Conservation (phyloP, 2,888 invertebrate genomes). For the Sphaerophoria rueppellii region DNA sequence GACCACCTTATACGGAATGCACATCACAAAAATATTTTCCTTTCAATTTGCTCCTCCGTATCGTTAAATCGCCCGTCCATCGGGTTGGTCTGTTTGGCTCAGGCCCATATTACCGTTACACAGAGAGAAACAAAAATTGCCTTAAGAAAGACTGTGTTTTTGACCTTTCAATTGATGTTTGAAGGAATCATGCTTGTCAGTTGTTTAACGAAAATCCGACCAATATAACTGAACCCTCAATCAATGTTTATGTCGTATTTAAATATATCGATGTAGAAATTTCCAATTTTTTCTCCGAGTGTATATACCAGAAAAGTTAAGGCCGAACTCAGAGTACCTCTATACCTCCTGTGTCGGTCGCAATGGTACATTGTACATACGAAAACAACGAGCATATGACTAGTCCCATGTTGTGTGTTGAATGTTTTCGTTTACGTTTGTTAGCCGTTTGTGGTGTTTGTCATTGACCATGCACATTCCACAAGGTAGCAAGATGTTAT, state of each 20-base stretch:
- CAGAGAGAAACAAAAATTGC: background rate
- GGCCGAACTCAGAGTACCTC: constrained; percentile 70
- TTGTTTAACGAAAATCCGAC: too few species aligned
- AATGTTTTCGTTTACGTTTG: constrained; percentile 48
- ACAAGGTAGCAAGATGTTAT: constrained; percentile 74
- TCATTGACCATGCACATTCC: constrained; percentile 75
- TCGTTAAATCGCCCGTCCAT: background rate
- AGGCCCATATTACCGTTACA: background rate
- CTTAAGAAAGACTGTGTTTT: background rate
- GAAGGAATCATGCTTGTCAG: too few species aligned
- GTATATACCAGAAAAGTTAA: constrained; percentile 50
- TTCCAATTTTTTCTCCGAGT: constrained; percentile 34
- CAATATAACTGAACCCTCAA: too few species aligned
- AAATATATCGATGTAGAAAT: too few species aligned
- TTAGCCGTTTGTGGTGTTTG: constrained; percentile 47
- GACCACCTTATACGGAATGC: constrained; percentile 71
- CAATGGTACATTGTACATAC: background rate
- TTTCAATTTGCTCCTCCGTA: constrained; percentile 44
- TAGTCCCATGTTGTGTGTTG: constrained; percentile 55
- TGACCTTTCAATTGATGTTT: background rate
- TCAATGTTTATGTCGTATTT: too few species aligned
- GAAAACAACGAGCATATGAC: background rate
- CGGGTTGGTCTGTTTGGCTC: background rate
- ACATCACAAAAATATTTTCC: constrained; percentile 69
- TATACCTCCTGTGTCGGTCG: constrained; percentile 51